Base-by-base conservation (phyloP, 2,797 vertebrate genomes). In the Sebastiscus albofasciatus region DNA sequence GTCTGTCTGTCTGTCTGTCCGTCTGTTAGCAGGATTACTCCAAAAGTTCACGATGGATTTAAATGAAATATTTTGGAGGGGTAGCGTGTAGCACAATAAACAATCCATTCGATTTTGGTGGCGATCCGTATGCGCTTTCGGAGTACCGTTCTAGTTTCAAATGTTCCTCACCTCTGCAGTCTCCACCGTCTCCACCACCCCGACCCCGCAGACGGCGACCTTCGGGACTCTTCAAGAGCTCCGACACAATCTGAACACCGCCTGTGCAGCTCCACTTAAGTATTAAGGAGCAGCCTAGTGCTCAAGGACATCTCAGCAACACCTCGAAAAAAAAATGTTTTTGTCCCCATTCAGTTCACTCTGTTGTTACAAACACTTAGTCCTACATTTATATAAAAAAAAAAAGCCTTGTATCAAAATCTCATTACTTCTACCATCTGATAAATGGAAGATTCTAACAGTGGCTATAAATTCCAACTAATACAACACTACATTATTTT, bases 271-370 rank as follows among this genome's bases (percentile, higher is more conserved):
- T 59, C 42, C 49, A 10, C 34, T 60, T 67, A 10, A 59, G 26
- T n/a, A 54, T 54, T 72, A 18, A 16, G 56, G 42, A 49, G 61
- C 22, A 71, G 33, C 73, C 59, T 26, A 18, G 18, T 9, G 64
- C 81, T 81, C 80, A 79, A 75, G 69, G 82, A 64, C 72, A 54
- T 49, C 14, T 77, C 31, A 13, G 54, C 20, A 11, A 34, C 58
- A 64, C 29, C 12, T 49, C 13, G 39, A 55, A 34, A 34, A 34
- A 14, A 8, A 4, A 2, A 3, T 26, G 4, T 20, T 10, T 60
- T 14, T 29, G 4, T 4, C 6, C 26, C 33, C 0, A 3, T 74
- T 71, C 16, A 76, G 34, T 24, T 68, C n/a, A 2, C 6, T 58
- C 1, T 66, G 31, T 59, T 55, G 56, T 52, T 72, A 56, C 24